Evolutionary conservation across 2,797 vertebrate genomes (phyloP).

Genomic region (Saxicola maurus): DNA sequence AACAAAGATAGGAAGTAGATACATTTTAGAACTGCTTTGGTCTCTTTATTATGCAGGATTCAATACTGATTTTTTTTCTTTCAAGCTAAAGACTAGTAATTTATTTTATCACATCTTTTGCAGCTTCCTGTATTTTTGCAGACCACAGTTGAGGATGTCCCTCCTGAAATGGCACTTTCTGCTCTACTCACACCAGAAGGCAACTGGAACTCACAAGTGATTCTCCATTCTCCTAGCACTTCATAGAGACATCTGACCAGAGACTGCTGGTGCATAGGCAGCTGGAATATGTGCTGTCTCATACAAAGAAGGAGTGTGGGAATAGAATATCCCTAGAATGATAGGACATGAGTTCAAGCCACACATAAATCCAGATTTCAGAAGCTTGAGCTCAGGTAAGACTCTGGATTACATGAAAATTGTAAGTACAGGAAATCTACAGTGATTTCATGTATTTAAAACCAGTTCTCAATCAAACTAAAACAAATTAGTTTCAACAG

Average conservation of each 20-base stretch:
- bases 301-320: neutral
- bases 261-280: neutral
- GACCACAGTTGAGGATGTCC: neutral
- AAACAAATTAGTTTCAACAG: neutral
- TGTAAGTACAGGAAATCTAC: neutral
- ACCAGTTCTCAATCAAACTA: neutral
- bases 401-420: neutral
- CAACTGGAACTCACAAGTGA: neutral
- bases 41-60: neutral
- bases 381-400: neutral
- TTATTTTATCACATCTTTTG: neutral
- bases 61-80: neutral
- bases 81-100: neutral
- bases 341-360: neutral
- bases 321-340: neutral
- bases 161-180: neutral
- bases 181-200: neutral
- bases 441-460: neutral
- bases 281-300: neutral
- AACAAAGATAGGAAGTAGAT: neutral
- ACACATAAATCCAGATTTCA: neutral
- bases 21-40: neutral
- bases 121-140: neutral
- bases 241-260: neutral
- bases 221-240: neutral